phyloP scores from a whole-genome alignment of 2,888 invertebrate species.

The Hirudinaria manillensis region DNA sequence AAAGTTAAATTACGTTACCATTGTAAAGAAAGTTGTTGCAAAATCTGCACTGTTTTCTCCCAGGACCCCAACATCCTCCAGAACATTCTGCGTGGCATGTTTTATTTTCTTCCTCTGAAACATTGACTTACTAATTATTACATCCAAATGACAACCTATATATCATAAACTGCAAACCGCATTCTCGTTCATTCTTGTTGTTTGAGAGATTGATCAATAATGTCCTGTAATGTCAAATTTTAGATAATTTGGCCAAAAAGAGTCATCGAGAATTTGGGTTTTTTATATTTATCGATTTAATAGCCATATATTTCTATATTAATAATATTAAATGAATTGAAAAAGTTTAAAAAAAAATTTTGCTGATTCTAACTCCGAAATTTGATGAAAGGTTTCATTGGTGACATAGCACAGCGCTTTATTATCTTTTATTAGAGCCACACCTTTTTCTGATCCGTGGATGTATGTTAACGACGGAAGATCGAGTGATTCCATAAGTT shows the following conservation, averaged over 20 bases:
- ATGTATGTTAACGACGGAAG: background rate
- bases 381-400: background rate
- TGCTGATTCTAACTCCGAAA: constrained; percentile 5
- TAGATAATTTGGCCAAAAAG: too few relatives aligned
- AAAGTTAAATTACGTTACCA: background rate
- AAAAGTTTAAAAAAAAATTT: too few relatives aligned
- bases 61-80: background rate
- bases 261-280: too few relatives aligned
- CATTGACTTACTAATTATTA: background rate
- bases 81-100: background rate
- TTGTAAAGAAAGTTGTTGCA: background rate
- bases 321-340: too few relatives aligned
- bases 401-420: background rate
- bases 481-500: background rate
- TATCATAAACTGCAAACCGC: too few relatives aligned
- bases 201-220: too few relatives aligned
- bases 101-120: background rate
- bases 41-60: background rate
- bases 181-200: too few relatives aligned
- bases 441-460: background rate
- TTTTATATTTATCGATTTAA: too few relatives aligned
- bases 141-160: too few relatives aligned
- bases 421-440: background rate
- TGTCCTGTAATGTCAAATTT: too few relatives aligned
- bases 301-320: too few relatives aligned